A percentile compares a stretch with the other conserved stretches of the same genome.
Evolutionary conservation across 2,888 invertebrate genomes (phyloP).

Genomic region (Sinohyriopsis cumingii): DNA sequence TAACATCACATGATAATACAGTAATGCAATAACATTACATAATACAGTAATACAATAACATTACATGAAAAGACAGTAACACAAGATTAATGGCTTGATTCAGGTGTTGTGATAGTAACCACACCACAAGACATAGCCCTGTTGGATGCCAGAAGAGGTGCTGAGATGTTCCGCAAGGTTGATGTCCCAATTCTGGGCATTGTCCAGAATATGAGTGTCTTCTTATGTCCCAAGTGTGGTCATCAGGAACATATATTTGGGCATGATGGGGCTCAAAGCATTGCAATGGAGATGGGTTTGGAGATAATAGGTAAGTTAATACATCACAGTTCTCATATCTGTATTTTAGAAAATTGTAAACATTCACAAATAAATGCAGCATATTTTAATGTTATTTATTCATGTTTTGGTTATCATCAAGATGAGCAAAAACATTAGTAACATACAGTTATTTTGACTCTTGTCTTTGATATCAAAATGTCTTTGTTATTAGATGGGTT

Average conservation of each 20-base stretch:
- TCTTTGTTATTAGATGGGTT: too few relatives aligned
- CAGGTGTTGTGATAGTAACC: conserved; percentile 90
- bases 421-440: too few relatives aligned
- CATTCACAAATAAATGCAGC: neutral
- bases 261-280: conserved; percentile 74
- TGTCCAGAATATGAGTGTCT: conserved; percentile 91
- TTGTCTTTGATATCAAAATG: too few relatives aligned
- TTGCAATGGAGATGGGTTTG: conserved; percentile 76
- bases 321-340: neutral
- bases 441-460: too few relatives aligned
- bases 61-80: too few relatives aligned
- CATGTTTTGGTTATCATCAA: neutral
- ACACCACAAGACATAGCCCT: conserved; percentile 93
- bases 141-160: conserved; percentile 88
- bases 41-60: too few relatives aligned
- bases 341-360: neutral
- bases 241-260: conserved; percentile 84
- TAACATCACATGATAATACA: too few relatives aligned
- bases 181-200: conserved; percentile 82
- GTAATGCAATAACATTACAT: too few relatives aligned
- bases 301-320: conserved; percentile 74
- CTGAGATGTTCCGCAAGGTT: conserved; percentile 89
- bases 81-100: conserved; percentile 11
- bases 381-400: neutral
- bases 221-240: conserved; percentile 85